Conservation (phyloP, 2,113 vertebrate species). For the Dendrocopos noguchii region DNA sequence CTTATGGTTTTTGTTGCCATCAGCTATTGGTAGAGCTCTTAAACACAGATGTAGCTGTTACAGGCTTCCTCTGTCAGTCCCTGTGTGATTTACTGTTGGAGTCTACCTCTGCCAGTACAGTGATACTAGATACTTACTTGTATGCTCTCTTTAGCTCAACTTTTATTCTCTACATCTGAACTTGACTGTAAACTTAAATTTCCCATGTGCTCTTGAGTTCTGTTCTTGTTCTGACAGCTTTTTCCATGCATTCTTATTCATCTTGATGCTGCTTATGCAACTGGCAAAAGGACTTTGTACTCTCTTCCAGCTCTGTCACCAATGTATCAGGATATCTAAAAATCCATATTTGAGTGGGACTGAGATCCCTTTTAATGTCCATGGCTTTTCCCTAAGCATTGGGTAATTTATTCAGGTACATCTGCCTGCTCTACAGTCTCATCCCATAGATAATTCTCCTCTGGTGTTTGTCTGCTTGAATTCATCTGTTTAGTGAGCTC, state of each 20-base stretch:
- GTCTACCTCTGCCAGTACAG: background rate
- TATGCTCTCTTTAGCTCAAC: background rate
- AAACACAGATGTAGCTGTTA: background rate
- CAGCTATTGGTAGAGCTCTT: background rate
- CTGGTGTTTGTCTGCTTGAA: background rate
- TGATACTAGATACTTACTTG: background rate
- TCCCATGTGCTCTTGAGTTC: background rate
- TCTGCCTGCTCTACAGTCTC: background rate
- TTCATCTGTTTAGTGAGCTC: background rate
- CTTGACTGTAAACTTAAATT: background rate
- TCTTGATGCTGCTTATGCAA: background rate
- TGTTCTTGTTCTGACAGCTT: background rate
- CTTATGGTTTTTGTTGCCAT: background rate
- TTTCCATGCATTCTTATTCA: background rate
- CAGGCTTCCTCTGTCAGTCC: background rate
- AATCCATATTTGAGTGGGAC: fast-evolving
- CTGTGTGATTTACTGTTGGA: background rate
- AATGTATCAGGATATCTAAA: fast-evolving
- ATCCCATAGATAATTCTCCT: background rate
- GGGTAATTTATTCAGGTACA: background rate
- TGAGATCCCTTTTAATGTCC: background rate
- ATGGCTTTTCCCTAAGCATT: background rate
- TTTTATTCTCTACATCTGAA: background rate
- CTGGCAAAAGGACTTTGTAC: background rate
- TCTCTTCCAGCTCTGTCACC: background rate